Conservation (phyloP, 2,797 vertebrate species). For the Neosalanx taihuensis region DNA sequence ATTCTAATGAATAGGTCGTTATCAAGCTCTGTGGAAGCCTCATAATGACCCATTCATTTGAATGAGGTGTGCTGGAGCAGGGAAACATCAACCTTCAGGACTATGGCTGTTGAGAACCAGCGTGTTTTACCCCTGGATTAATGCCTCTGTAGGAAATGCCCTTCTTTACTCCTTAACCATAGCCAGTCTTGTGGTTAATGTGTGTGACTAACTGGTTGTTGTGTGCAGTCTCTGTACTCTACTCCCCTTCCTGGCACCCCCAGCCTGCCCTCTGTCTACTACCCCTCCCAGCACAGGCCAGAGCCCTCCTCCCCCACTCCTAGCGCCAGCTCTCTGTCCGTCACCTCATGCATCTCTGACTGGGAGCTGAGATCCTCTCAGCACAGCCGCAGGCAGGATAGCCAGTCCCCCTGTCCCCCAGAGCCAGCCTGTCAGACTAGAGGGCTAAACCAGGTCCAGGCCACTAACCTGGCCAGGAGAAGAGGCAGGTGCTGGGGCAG, state of each 20-base stretch:
- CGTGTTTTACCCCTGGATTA: background rate
- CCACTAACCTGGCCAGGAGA: conserved; percentile 46
- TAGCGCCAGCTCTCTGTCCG: conserved; percentile 76
- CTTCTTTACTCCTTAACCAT: conserved; percentile 1
- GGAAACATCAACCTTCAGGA: too few species aligned
- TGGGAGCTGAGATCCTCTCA: conserved; percentile 78
- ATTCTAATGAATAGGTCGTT: too few species aligned
- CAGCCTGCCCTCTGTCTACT: conserved; percentile 51
- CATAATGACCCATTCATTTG: too few species aligned
- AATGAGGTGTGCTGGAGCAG: too few species aligned
- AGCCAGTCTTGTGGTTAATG: background rate
- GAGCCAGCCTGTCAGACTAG: conserved; percentile 60
- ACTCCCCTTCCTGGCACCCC: conserved; percentile 54
- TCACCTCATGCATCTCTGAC: conserved; percentile 77
- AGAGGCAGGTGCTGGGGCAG: conserved; percentile 65
- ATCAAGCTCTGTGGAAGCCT: too few species aligned
- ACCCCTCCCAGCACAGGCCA: conserved; percentile 63
- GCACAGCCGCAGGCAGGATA: conserved; percentile 53
- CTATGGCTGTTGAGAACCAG: too few species aligned
- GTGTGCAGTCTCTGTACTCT: conserved; percentile 50
- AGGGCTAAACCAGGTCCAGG: conserved; percentile 58
- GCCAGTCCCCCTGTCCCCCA: conserved; percentile 39
- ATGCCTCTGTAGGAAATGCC: background rate
- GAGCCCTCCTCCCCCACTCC: conserved; percentile 67
- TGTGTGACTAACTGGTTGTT: conserved; percentile 45